Evolutionary conservation across 2,797 vertebrate species (phyloP).

Genomic region (Enteromius fasciolatus): DNA sequence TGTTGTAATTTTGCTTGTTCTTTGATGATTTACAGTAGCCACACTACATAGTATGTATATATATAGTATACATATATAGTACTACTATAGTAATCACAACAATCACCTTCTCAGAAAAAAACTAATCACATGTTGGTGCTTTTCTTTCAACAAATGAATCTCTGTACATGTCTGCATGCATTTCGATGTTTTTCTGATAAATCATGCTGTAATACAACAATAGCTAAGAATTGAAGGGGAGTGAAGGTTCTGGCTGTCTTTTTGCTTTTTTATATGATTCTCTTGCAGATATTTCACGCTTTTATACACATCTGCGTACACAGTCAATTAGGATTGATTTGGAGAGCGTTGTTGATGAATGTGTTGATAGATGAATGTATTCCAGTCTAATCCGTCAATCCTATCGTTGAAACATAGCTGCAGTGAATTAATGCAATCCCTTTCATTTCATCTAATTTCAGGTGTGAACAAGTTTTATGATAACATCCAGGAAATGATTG

Average conservation of each 20-base stretch:
- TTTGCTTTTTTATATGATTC: background rate
- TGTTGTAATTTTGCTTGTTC: background rate
- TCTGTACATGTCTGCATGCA: background rate
- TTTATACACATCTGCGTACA: background rate
- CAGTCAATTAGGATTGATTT: background rate
- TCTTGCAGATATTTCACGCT: background rate
- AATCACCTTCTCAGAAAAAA: background rate
- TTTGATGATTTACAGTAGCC: background rate
- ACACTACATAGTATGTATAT: background rate
- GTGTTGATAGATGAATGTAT: background rate
- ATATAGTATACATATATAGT: too few relatives aligned
- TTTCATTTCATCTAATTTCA: constrained; percentile 61
- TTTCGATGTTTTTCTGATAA: background rate
- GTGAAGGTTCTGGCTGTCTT: background rate
- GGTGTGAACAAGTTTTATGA: constrained; percentile 97
- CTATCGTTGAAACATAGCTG: background rate
- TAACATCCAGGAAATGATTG: constrained; percentile 99
- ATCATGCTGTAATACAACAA: background rate
- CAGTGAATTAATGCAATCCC: background rate
- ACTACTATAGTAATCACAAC: background rate
- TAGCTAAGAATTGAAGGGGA: background rate
- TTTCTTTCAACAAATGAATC: background rate
- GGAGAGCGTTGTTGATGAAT: background rate
- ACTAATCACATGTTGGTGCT: background rate
- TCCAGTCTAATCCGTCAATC: background rate